Conservation (phyloP, 2,797 vertebrate genomes). For the Malacoraja senta region DNA sequence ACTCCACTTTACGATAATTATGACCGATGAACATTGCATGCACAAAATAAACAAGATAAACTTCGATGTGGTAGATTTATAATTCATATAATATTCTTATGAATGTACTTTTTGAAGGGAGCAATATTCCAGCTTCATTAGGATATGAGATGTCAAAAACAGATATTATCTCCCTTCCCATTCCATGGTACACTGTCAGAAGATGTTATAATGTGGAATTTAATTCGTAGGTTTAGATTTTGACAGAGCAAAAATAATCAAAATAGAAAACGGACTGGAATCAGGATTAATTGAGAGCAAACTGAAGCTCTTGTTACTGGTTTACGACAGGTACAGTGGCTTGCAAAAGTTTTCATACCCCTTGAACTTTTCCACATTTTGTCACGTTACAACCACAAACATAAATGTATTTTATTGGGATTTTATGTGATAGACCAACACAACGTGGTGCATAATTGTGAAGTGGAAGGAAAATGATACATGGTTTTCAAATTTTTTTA, state of each 20-base stretch:
- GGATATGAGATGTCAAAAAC: background rate
- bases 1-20: background rate
- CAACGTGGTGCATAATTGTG: too few species aligned
- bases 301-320: background rate
- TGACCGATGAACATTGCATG: background rate
- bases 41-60: background rate
- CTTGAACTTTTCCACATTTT: too few species aligned
- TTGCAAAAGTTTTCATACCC: too few species aligned
- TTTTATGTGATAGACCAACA: too few species aligned
- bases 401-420: too few species aligned
- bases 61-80: background rate
- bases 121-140: background rate
- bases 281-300: too few species aligned
- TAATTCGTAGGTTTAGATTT: background rate
- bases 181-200: background rate
- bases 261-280: background rate
- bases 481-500: too few species aligned
- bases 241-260: background rate
- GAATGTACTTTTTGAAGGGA: background rate
- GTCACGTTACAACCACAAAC: too few species aligned
- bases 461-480: too few species aligned
- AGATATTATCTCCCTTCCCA: background rate
- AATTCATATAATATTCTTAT: background rate
- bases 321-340: background rate
- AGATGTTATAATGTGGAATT: background rate